Evolutionary conservation across 2,113 vertebrate species (phyloP), one percentile per base, ranked within the genome.

Genomic region (Blennius ocellaris): DNA sequence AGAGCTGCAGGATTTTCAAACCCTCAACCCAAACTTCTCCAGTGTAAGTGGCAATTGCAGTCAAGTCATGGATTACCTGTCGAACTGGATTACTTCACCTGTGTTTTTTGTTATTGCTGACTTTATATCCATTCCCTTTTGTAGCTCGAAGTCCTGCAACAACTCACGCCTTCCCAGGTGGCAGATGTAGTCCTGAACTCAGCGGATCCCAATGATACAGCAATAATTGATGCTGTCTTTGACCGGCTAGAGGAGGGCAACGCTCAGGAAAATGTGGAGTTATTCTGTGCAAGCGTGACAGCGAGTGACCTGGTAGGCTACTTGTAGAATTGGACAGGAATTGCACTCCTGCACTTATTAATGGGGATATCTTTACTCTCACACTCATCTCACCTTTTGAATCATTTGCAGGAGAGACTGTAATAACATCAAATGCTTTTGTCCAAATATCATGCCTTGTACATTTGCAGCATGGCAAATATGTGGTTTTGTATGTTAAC

Each of bases 11-110:
- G 72, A 86, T 15, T 61, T 92, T 12, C 15, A 70, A 57, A 10
- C 4, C 12, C 80, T 92, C 40, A 87, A 90, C 73, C 38, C 30
- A 8, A 75, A 83, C 57, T 81, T 91, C 59, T 84, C 86, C 40
- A 64, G 8, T 0, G 90, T 92, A 61, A 83, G 90, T 84, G 11
- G 5, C 14, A 1, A 6, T 0, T 17, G 17, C 10, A 17, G 37
- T n/a, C n/a, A n/a, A n/a, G n/a, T 38, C 61, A 16, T 41, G 9
- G 7, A 0, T 5, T 52, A 30, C 21, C 0, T 51, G 3, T 1
- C 11, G 55, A 15, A 40, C 15, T 39, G 43, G 54, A 5, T 38
- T 6, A 7, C 43, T 60, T 55, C 41, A 8, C 7, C 8, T 0
- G 2, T 30, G 21, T 30, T 30, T 30, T 30, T 30, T 30, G 2